These are phyloP conservation scores for Chymomyza costata DNA, from an alignment of 1,140 invertebrate species.

Conservation along the genomic window DNA sequence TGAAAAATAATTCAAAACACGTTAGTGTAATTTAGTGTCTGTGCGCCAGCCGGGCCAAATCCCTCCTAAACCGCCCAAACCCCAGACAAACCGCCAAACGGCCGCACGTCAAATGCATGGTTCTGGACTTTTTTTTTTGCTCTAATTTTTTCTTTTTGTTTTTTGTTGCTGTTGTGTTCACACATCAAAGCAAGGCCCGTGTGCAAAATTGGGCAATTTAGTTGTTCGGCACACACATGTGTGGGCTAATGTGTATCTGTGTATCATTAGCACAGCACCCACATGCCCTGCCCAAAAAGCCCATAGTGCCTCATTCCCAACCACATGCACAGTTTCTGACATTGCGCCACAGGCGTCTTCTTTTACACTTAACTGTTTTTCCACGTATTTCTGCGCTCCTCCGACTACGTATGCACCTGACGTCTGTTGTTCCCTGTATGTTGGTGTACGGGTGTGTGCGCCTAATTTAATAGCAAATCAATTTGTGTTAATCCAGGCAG, in stretches of 20 bases:
- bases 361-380: conserved; percentile 73
- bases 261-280: conserved; percentile 70
- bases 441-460: conserved; percentile 8
- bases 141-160: conserved; percentile 41
- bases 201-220: conserved; percentile 64
- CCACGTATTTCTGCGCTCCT: conserved; percentile 39
- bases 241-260: conserved; percentile 30
- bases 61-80: not conserved
- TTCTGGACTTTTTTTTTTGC: conserved; percentile 14
- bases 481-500: conserved; percentile 65
- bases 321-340: conserved; percentile 23
- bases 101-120: conserved; percentile 10
- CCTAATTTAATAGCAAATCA: conserved; percentile 73
- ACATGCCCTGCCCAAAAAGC: conserved; percentile 30
- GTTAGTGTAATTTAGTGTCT: conserved; percentile 72
- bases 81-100: no score
- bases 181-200: conserved; percentile 59
- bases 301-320: no score
- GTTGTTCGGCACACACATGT: conserved; percentile 14
- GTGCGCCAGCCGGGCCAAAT: conserved; percentile 2
- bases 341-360: conserved; percentile 62
- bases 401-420: conserved; percentile 17
- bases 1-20: conserved; percentile 74
- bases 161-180: conserved; percentile 46
- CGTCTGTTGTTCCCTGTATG: no score